Evolutionary conservation across 2,797 vertebrate species (phyloP).

Genomic region (Coluber constrictor): DNA sequence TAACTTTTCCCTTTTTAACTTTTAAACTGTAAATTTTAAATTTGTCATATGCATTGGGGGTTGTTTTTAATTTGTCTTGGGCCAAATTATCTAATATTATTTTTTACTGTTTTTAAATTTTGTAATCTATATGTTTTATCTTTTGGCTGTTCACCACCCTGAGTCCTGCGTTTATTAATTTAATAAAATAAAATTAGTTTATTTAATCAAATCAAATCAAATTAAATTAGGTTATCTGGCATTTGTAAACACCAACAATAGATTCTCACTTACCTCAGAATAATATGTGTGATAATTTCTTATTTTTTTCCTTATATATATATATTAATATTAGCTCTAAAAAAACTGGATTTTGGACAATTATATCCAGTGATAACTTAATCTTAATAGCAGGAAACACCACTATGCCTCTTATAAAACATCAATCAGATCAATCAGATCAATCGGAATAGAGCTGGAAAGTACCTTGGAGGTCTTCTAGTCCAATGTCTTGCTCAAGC

Average conservation of each 20-base stretch:
- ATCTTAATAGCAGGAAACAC: not conserved
- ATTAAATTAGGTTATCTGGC: not conserved
- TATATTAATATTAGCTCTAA: not conserved
- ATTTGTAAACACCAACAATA: not conserved
- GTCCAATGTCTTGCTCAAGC: not conserved
- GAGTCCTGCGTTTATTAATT: too few species aligned
- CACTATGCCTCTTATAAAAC: not conserved
- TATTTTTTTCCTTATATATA: not conserved
- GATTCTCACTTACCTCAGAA: not conserved
- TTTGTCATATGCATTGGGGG: too few species aligned
- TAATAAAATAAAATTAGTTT: too few species aligned
- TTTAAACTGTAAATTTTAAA: too few species aligned
- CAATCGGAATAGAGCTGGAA: too few species aligned
- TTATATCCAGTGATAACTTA: not conserved
- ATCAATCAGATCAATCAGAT: not conserved
- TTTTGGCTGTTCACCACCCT: too few species aligned
- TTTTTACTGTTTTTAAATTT: too few species aligned
- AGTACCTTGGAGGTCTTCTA: too few species aligned
- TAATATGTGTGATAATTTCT: not conserved
- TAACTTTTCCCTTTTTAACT: not conserved
- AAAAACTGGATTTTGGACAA: not conserved
- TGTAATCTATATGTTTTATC: too few species aligned
- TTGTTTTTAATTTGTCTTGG: too few species aligned
- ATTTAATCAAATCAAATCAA: too few species aligned
- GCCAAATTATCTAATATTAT: too few species aligned